Evolutionary conservation across 2,888 invertebrate genomes (phyloP), one percentile per base, ranked within the genome.

Genomic region (Habrosyne pyritoides): DNA sequence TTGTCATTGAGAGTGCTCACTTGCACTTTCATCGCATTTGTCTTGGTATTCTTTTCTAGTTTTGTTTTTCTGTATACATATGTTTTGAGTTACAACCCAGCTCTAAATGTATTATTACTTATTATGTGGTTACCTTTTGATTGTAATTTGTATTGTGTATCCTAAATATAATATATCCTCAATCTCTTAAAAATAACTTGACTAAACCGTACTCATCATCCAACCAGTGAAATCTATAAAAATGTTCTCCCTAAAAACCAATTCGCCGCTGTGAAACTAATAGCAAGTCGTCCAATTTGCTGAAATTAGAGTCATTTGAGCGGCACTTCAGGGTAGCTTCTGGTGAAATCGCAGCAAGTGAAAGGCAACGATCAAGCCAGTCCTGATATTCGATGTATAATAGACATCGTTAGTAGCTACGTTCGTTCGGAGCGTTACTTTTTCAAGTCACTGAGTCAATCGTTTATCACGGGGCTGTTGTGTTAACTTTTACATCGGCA

Each of bases 361-460:
- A 83, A 80, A 76, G 75, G 74, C 77, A 68, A 59, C 74, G 71
- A 75, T 77, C 79, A 68, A 62, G 64, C 65, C 66, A 61, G 14
- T 69, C 75, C 70, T 75, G 75, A 82, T 84, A 84, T 86, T 77
- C 71, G 71, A 63, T 67, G 71, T 61, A 89, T 90, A 91, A 91
- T 89, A 86, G 88, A 81, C 83, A 76, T 90, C 91, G 88, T 89
- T 91, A 91, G 86, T 82, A 76, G 70, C 82, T 77, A 73, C 83
- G 84, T 82, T 84, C 79, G 82, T 85, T 81, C 80, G 77, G 89
- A 84, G 90, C 84, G 87, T 86, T 83, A 86, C 87, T 90, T 92
- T 91, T 90, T 91, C 91, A 88, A 91, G 91, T 92, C 91, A 92
- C 91, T 83, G 86, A 86, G 89, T 89, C 89, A 90, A 90, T 91